Percentiles rank a stretch among this genome's conserved stretches.
Evolutionary conservation across 2,888 invertebrate genomes (phyloP).

Genomic region (Nycteola revayana): DNA sequence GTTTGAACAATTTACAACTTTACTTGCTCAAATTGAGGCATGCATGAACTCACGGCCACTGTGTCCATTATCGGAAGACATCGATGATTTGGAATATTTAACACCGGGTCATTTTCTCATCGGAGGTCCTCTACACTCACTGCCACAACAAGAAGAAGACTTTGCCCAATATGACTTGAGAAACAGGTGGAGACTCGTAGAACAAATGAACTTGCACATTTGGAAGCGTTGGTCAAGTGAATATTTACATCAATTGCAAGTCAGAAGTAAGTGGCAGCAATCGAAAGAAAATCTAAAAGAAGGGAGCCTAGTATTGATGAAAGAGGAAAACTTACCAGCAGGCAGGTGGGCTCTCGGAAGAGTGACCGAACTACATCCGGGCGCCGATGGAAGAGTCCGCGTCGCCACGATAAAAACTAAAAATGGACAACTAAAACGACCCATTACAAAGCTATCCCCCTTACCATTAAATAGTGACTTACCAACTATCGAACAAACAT

Average conservation of each 20-base stretch:
- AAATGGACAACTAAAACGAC: slow-evolving; percentile 4
- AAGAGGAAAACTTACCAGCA: slow-evolving; percentile 6
- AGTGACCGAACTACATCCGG: slow-evolving; percentile 5
- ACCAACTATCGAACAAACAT: no score
- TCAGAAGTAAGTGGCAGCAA: slow-evolving; percentile 4
- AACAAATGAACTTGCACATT: slow-evolving; percentile 1
- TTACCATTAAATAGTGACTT: no score
- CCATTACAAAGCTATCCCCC: slow-evolving; percentile 3
- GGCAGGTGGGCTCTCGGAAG: slow-evolving; percentile 5
- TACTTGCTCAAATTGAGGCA: slow-evolving; percentile 3
- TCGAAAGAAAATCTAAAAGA: neutral
- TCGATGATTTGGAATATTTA: slow-evolving; percentile 3
- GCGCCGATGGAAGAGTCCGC: slow-evolving; percentile 1
- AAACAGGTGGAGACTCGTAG: slow-evolving; percentile 1
- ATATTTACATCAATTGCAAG: slow-evolving; percentile 2
- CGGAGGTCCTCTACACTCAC: slow-evolving; percentile 1
- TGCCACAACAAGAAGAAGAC: slow-evolving; percentile 1
- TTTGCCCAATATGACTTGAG: no score
- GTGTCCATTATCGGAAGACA: slow-evolving; percentile 2
- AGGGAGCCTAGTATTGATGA: slow-evolving; percentile 1
- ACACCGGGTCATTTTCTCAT: slow-evolving; percentile 4
- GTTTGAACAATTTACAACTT: slow-evolving; percentile 1
- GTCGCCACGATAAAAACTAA: slow-evolving; percentile 6
- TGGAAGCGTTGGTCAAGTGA: slow-evolving; percentile 3
- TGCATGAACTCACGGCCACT: no score